phyloP scores from a whole-genome alignment of 2,888 invertebrate genomes.

The Melipona beecheii region DNA sequence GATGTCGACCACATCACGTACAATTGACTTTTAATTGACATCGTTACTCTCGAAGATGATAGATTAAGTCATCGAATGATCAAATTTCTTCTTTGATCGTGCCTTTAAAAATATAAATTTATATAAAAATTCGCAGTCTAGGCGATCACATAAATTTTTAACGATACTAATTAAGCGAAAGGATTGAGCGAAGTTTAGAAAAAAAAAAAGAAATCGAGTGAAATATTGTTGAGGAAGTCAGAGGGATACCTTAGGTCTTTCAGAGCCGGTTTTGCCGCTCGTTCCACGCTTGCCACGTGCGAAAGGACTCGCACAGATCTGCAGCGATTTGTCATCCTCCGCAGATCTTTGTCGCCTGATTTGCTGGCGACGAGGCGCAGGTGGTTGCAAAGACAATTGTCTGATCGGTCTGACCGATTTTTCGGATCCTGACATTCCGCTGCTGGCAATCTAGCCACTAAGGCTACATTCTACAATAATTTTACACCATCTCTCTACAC shows the following conservation, averaged over 20 bases:
- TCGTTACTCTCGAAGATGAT: background rate
- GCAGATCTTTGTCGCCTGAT: constrained; percentile 80
- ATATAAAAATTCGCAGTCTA: background rate
- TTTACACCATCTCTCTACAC: background rate
- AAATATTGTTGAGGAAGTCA: background rate
- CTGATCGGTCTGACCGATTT: constrained; percentile 75
- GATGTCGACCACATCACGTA: background rate
- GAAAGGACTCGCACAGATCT: constrained; percentile 67
- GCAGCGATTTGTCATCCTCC: constrained; percentile 76
- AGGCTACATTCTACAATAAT: constrained; percentile 43
- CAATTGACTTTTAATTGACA: background rate
- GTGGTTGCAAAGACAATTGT: constrained; percentile 80
- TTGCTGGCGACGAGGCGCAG: constrained; percentile 70
- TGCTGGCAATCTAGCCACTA: background rate
- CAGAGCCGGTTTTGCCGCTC: constrained; percentile 43
- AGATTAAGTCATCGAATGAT: no score
- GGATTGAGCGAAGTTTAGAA: background rate
- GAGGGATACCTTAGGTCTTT: constrained; percentile 62
- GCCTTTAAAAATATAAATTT: background rate
- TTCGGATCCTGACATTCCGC: constrained; percentile 71
- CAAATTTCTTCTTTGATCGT: no score
- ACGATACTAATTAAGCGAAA: background rate
- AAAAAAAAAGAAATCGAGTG: background rate
- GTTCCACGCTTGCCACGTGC: constrained; percentile 61
- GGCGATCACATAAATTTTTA: background rate